Conservation (phyloP, 2,888 invertebrate species). For the Pachymerium ferrugineum region DNA sequence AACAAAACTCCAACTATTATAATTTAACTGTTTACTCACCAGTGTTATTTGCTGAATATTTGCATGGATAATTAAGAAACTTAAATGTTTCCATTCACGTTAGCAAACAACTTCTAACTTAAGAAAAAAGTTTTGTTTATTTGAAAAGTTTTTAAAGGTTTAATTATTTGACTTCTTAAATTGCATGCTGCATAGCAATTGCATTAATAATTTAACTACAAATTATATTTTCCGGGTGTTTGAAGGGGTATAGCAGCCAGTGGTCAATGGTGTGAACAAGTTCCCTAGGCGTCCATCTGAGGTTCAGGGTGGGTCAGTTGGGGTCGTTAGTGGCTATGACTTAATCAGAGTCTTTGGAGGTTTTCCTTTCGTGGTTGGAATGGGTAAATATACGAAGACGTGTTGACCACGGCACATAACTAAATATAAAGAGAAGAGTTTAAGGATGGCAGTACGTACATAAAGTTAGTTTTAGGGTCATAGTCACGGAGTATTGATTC, state of each 20-base stretch:
- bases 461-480: not conserved
- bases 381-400: not conserved
- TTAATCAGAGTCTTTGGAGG: conserved; percentile 14
- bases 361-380: conserved; percentile 7
- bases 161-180: no score
- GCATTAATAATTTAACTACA: no score
- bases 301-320: conserved; percentile 15
- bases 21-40: no score
- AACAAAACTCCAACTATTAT: no score
- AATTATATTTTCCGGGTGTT: no score
- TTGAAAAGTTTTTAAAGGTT: no score
- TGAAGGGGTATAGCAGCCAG: not conserved
- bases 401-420: conserved; percentile 14
- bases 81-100: no score
- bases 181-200: no score
- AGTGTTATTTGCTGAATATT: no score
- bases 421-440: not conserved
- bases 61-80: no score
- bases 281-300: conserved; percentile 16
- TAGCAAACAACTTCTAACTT: no score
- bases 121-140: no score
- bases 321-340: conserved; percentile 10
- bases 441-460: not conserved
- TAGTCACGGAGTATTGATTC: not conserved
- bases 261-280: conserved; percentile 5